These are phyloP conservation scores for Pocota personata DNA, from an alignment of 2,888 invertebrate species.

Conservation along the genomic window DNA sequence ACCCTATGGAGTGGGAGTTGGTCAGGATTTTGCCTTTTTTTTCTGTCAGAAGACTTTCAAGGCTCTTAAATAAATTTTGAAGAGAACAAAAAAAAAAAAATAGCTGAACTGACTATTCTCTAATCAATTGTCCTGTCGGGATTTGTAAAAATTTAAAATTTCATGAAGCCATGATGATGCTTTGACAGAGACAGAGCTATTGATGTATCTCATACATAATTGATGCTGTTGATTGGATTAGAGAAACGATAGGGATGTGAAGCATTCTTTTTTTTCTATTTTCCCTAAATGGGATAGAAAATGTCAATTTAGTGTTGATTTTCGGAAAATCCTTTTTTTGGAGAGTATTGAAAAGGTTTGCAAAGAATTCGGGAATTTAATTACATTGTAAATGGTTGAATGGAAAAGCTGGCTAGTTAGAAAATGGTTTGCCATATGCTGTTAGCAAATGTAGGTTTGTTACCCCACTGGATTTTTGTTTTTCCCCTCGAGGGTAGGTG, in stretches of 20 bases:
- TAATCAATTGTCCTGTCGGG: conserved; percentile 69
- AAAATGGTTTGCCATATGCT: background rate
- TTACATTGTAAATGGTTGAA: background rate
- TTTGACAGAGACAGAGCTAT: conserved; percentile 42
- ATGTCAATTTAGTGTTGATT: conserved; percentile 30
- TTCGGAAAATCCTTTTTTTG: background rate
- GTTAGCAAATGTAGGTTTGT: too few species aligned
- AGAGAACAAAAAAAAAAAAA: background rate
- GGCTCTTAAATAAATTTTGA: conserved; percentile 44
- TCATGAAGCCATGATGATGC: conserved; percentile 48
- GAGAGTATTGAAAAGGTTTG: conserved; percentile 18
- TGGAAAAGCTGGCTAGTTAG: background rate
- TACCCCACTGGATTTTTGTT: too few species aligned
- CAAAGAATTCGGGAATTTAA: conserved; percentile 19
- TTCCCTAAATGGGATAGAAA: conserved; percentile 17
- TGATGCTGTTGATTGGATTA: conserved; percentile 67
- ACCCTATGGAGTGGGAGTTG: background rate
- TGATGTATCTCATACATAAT: conserved; percentile 60
- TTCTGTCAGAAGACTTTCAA: conserved; percentile 4
- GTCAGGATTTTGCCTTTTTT: background rate
- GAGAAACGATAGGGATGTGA: conserved; percentile 7
- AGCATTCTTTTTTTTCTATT: conserved; percentile 5
- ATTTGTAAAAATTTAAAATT: conserved; percentile 64
- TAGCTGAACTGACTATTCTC: background rate
- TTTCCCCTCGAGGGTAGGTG: too few species aligned